phyloP scores from a whole-genome alignment of 2,797 vertebrate genomes.

The Avahi laniger region DNA sequence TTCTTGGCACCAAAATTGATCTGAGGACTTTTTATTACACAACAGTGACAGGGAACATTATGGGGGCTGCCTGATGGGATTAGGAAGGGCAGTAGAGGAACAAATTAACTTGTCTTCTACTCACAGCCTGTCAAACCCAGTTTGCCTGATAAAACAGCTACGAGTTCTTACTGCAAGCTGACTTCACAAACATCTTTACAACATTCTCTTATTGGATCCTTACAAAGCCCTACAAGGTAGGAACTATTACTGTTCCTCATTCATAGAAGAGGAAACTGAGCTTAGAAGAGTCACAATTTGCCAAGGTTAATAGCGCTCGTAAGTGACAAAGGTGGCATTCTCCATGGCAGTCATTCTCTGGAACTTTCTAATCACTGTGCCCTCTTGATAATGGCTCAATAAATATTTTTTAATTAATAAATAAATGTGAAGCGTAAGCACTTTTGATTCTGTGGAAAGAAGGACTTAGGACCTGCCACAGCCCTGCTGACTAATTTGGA shows the following conservation, averaged over 20 bases:
- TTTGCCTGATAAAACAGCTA: neutral
- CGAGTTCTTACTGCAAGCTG: neutral
- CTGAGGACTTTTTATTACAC: conserved; percentile 28
- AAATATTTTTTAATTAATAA: conserved; percentile 37
- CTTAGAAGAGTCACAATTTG: neutral
- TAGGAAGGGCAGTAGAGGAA: neutral
- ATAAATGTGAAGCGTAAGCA: neutral
- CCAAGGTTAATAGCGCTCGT: neutral
- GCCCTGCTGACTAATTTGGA: neutral
- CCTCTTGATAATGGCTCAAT: neutral
- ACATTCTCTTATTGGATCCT: neutral
- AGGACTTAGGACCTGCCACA: neutral
- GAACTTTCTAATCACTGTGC: neutral
- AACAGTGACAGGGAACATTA: neutral
- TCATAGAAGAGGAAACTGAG: neutral
- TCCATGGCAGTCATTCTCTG: neutral
- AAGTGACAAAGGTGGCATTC: neutral
- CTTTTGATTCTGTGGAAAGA: neutral
- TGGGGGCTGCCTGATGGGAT: neutral
- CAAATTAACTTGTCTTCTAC: conserved; percentile 3
- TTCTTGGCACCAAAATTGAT: conserved; percentile 29
- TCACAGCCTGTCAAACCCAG: neutral
- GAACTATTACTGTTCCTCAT: neutral
- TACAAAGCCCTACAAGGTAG: neutral
- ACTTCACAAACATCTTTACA: neutral